phyloP scores from a whole-genome alignment of 30 jellyfish, hydroid and myxozoan species.

The Aurelia aurita complex sp. Pacific region DNA sequence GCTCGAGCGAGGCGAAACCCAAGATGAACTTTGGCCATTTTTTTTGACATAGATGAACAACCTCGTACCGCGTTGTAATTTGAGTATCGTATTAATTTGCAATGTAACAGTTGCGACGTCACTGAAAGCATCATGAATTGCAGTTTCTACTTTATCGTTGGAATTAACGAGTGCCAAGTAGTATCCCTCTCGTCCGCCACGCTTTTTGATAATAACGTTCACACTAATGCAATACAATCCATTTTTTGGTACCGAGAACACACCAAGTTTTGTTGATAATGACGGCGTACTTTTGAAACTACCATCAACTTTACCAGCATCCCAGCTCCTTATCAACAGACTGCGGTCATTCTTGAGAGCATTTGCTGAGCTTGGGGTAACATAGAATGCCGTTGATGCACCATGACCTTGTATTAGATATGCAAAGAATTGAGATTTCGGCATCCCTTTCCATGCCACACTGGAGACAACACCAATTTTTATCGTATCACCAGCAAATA shows the following conservation, averaged over 20 bases:
- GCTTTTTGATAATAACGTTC: slow-evolving; percentile 30
- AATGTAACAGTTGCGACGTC: slow-evolving; percentile 15
- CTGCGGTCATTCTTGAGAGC: background rate
- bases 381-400: slow-evolving; percentile 27
- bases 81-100: background rate
- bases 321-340: slow-evolving; percentile 39
- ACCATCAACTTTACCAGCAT: slow-evolving; percentile 10
- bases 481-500: slow-evolving; percentile 24
- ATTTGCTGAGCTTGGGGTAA: slow-evolving; percentile 19
- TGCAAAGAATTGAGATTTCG: slow-evolving; percentile 17
- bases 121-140: background rate
- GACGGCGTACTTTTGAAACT: slow-evolving; percentile 36
- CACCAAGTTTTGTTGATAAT: slow-evolving; percentile 47
- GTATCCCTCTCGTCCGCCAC: slow-evolving; percentile 13
- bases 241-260: slow-evolving; percentile 32
- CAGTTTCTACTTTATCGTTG: slow-evolving; percentile 3
- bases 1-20: slow-evolving; percentile 15
- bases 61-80: slow-evolving; percentile 26
- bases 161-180: slow-evolving; percentile 3
- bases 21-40: slow-evolving; percentile 1
- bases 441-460: slow-evolving; percentile 14
- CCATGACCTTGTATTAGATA: slow-evolving; percentile 22
- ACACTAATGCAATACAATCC: slow-evolving; percentile 49
- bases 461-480: slow-evolving; percentile 11
- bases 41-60: background rate